These are phyloP conservation scores for Camarhynchus parvulus DNA, from an alignment of 2,113 vertebrate genomes.

Conservation along the genomic window DNA sequence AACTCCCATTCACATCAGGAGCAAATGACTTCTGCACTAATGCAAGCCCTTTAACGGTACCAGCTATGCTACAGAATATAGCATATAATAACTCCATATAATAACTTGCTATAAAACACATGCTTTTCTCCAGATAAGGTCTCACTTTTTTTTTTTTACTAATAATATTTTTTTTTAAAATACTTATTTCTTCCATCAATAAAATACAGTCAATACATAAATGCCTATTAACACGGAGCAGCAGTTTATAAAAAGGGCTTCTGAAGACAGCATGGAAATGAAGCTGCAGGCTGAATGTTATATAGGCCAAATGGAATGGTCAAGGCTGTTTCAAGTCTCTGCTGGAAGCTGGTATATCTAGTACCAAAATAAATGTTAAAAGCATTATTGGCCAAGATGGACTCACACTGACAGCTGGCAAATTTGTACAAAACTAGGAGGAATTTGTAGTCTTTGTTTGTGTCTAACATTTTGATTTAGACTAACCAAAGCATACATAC, in stretches of 20 bases:
- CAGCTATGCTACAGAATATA: background rate
- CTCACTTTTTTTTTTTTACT: background rate
- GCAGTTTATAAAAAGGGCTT: background rate
- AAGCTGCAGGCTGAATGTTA: background rate
- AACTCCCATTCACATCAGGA: constrained; percentile 10
- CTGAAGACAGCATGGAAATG: background rate
- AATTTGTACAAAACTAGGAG: background rate
- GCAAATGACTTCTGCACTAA: background rate
- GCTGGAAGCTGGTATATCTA: background rate
- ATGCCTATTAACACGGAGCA: background rate
- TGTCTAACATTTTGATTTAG: background rate
- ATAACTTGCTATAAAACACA: background rate
- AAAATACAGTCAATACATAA: background rate
- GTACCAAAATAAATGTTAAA: constrained; percentile 18
- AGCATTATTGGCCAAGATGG: background rate
- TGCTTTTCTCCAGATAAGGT: background rate
- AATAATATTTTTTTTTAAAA: background rate
- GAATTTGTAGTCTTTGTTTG: background rate
- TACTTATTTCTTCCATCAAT: background rate
- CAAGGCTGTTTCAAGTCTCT: background rate
- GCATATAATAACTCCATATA: background rate
- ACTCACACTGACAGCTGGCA: background rate
- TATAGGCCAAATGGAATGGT: background rate
- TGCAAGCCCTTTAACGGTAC: background rate
- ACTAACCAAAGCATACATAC: background rate